Base-by-base conservation (phyloP, 1,140 invertebrate genomes). In the Drosophila ananassae region DNA sequence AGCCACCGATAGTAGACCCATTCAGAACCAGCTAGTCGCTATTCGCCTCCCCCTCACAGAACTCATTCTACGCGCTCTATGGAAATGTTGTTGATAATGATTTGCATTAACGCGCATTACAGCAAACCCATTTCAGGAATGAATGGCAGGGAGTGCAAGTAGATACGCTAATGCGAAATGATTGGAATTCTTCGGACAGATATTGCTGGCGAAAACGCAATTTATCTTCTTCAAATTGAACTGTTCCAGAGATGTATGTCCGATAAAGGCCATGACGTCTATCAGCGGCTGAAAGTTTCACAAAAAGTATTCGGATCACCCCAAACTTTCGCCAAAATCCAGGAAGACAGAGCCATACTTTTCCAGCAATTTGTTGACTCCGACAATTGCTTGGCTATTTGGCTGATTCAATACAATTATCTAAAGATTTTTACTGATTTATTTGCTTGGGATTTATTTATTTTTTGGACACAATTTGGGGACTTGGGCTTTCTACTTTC, bases 71-170 rank as follows among this genome's bases (percentile, higher is more conserved):
- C 17, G 28, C 53, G 12, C 39, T 51, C 25, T 67, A 76, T 87
- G 82, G 77, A 81, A 85, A 85, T 81, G 62, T 61, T 81, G 78
- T 68, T 82, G 78, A 82, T 85, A 85, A 85, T 85, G 82, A 87
- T 85, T 85, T 85, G 82, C 82, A 85, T 87, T 85, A 78, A 68
- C 82, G 83, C 51, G 48, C 54, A 72, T 80, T 63, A 61, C 53
- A 44, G 73, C 52, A 13, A 41, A 73, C 53, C 50, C 53, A 69
- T 72, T 73, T 59, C 52, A 56, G 56, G 28, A 53, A 54, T 47
- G 21, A 9, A 37, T 6, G 24, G 25, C 30, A n/a, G 39, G 13
- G 9, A 48, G 8, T 13, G 32, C 12, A 41, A 24, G 44, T 47
- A 21, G 44, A 21, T 22, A 22, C 39, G 77, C 77, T 81, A 85